Conservation (phyloP, 2,888 invertebrate species). For the Tineola bisselliella region DNA sequence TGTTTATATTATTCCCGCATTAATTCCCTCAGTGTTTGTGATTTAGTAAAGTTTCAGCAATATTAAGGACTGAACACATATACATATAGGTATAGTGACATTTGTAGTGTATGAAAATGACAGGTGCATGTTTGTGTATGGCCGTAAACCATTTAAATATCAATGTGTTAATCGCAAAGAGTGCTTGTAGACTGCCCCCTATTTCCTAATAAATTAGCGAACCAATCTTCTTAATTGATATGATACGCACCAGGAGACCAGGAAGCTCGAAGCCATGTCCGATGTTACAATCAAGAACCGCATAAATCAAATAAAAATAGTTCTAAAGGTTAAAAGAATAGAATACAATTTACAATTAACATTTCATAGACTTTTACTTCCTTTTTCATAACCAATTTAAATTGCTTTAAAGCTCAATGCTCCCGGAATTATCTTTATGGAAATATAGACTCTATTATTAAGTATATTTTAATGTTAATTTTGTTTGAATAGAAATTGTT, state of each 20-base stretch:
- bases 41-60: no score
- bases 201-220: constrained; percentile 56
- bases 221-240: constrained; percentile 55
- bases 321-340: constrained; percentile 21
- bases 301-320: constrained; percentile 20
- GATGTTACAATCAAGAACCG: constrained; percentile 29
- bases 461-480: constrained; percentile 24
- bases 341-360: background rate
- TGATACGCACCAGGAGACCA: constrained; percentile 56
- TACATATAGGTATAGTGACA: no score
- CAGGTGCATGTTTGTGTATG: no score
- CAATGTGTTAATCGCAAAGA: background rate
- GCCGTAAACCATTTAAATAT: background rate
- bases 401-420: constrained; percentile 61
- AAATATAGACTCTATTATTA: constrained; percentile 26
- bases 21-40: no score
- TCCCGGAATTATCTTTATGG: constrained; percentile 39
- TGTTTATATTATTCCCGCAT: no score
- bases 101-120: no score
- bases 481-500: constrained; percentile 21
- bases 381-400: constrained; percentile 32
- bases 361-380: constrained; percentile 22
- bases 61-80: no score
- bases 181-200: constrained; percentile 20
- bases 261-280: constrained; percentile 27